These are phyloP conservation scores for Carassius auratus DNA, from an alignment of 2,113 vertebrate genomes.

Conservation along the genomic window DNA sequence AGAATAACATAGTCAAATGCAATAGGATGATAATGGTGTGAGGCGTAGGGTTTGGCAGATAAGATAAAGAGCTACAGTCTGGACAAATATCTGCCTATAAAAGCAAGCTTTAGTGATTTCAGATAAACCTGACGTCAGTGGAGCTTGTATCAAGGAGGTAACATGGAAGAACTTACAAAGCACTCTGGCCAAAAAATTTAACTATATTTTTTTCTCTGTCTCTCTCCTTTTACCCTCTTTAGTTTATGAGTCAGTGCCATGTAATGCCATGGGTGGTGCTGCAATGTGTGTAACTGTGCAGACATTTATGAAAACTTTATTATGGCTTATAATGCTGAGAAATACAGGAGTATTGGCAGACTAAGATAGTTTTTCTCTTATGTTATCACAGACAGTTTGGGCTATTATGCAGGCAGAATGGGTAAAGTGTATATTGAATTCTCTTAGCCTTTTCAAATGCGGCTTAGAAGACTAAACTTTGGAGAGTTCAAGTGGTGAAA, in stretches of 20 bases:
- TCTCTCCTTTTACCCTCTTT: slow-evolving; percentile 14
- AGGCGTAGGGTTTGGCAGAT: slow-evolving; percentile 38
- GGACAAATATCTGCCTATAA: slow-evolving; percentile 44
- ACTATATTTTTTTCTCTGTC: slow-evolving; percentile 8
- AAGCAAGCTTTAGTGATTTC: slow-evolving; percentile 47
- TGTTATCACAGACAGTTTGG: slow-evolving; percentile 25
- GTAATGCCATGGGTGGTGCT: slow-evolving; percentile 4
- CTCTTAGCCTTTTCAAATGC: slow-evolving; percentile 16
- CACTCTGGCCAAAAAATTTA: slow-evolving; percentile 37
- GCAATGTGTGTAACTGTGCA: not conserved
- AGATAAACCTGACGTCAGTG: slow-evolving; percentile 48
- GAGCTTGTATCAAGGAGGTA: slow-evolving; percentile 30
- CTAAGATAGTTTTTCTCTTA: not conserved
- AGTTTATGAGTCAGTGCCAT: slow-evolving; percentile 29
- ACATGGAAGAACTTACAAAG: slow-evolving; percentile 50
- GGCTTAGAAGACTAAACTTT: slow-evolving; percentile 5
- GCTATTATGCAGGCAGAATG: not conserved
- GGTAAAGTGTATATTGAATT: not conserved
- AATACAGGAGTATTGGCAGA: slow-evolving; percentile 37
- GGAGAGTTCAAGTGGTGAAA: not conserved
- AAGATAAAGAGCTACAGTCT: slow-evolving; percentile 49
- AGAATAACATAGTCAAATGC: slow-evolving; percentile 50
- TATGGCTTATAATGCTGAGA: slow-evolving; percentile 45
- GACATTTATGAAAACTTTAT: slow-evolving; percentile 40
- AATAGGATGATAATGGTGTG: slow-evolving; percentile 35